Evolutionary conservation across 2,888 invertebrate genomes (phyloP).

Genomic region (Hydrotaea diabolus): DNA sequence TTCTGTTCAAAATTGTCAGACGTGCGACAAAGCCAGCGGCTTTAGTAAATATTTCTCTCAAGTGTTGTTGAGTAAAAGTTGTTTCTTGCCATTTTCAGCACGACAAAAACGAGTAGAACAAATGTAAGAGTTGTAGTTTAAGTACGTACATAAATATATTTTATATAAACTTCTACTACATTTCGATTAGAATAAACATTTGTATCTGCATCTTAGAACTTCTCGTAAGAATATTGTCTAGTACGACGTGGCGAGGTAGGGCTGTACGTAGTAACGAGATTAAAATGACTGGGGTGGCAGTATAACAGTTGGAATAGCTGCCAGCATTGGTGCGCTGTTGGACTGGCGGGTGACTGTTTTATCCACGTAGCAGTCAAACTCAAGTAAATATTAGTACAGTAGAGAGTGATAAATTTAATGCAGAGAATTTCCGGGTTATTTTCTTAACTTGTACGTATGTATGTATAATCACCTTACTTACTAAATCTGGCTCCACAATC

Average conservation of each 20-base stretch:
- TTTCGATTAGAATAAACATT: neutral
- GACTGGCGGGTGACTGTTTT: neutral
- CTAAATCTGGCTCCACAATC: too few relatives aligned
- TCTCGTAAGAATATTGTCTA: neutral
- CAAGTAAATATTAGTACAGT: too few relatives aligned
- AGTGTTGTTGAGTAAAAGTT: constrained; percentile 17
- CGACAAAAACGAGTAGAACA: neutral
- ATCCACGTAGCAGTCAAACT: neutral
- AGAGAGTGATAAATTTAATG: too few relatives aligned
- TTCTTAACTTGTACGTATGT: too few relatives aligned
- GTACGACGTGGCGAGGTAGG: too few relatives aligned
- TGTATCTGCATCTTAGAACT: neutral
- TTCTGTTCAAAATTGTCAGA: constrained; percentile 16
- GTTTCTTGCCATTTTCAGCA: constrained; percentile 5
- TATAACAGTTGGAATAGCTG: constrained; percentile 47
- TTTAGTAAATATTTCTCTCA: neutral
- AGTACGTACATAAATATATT: too few relatives aligned
- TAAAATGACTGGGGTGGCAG: neutral
- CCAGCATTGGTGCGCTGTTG: too few relatives aligned
- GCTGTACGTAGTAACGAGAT: too few relatives aligned
- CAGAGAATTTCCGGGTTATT: too few relatives aligned
- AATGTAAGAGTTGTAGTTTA: too few relatives aligned
- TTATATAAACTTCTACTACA: neutral
- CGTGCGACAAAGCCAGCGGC: neutral
- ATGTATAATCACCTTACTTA: too few relatives aligned